Evolutionary conservation across 2,888 invertebrate species (phyloP).

Genomic region (Epirrhoe tristata): DNA sequence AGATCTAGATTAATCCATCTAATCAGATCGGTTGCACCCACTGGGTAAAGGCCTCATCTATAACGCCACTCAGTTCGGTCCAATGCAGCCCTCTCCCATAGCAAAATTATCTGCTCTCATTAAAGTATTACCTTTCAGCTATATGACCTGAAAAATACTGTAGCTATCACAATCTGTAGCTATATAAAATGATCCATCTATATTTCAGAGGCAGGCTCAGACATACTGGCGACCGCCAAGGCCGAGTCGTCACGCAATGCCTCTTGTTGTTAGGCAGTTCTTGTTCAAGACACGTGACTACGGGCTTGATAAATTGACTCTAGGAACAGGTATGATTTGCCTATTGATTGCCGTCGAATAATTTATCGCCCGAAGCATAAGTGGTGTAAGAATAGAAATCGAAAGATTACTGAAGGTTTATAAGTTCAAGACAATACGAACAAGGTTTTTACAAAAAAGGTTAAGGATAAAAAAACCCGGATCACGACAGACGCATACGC

Average conservation of each 20-base stretch:
- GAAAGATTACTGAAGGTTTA: background rate
- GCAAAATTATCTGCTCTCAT: too few relatives aligned
- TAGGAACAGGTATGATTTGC: slow-evolving; percentile 5
- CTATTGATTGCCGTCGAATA: slow-evolving; percentile 4
- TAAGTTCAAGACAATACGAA: background rate
- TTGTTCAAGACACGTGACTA: slow-evolving; percentile 10
- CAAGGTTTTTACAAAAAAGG: background rate
- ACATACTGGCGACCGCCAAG: slow-evolving; percentile 31
- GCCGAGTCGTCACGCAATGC: slow-evolving; percentile 28
- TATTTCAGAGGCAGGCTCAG: slow-evolving; percentile 23
- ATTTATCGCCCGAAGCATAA: background rate
- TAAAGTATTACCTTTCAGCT: too few relatives aligned
- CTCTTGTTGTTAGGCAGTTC: slow-evolving; percentile 28
- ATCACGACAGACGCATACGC: too few relatives aligned
- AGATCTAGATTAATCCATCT: too few relatives aligned
- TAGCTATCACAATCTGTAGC: background rate
- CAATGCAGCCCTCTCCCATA: too few relatives aligned
- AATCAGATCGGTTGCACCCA: too few relatives aligned
- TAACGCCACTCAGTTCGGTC: too few relatives aligned
- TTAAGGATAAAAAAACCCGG: background rate
- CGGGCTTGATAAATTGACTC: slow-evolving; percentile 5
- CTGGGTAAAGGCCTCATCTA: too few relatives aligned
- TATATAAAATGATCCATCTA: slow-evolving; percentile 13
- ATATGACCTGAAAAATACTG: background rate
- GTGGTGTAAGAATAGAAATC: background rate